Percentiles rank a stretch among this genome's conserved stretches.
Evolutionary conservation across 2,888 invertebrate genomes (phyloP).

Genomic region (Drosophila bunnanda): DNA sequence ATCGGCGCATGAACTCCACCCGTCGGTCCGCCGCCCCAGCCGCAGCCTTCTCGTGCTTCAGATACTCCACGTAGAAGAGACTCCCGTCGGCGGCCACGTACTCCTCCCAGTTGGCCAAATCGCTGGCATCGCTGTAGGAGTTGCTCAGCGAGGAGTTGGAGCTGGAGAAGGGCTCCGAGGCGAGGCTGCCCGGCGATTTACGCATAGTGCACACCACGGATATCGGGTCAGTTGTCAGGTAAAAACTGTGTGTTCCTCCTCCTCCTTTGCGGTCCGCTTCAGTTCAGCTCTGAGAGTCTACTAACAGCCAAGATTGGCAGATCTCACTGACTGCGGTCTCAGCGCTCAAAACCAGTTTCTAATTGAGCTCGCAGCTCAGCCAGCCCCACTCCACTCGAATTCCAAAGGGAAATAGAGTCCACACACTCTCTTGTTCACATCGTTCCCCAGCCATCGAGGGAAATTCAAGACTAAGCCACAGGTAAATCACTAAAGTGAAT

Average conservation of each 20-base stretch:
- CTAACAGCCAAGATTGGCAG: conserved; percentile 10
- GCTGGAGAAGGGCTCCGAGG: conserved; percentile 79
- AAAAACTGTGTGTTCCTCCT: neutral
- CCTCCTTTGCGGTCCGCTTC: conserved; percentile 4
- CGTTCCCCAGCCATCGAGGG: conserved; percentile 3
- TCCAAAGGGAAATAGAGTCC: conserved; percentile 21
- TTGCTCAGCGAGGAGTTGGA: conserved; percentile 79
- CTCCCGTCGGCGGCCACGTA: conserved; percentile 86
- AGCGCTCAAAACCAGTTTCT: conserved; percentile 47
- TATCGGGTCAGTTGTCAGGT: conserved; percentile 8
- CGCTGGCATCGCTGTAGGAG: conserved; percentile 79
- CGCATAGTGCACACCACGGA: conserved; percentile 50
- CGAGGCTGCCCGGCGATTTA: conserved; percentile 61
- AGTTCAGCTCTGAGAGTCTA: conserved; percentile 29
- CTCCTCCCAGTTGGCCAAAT: conserved; percentile 82
- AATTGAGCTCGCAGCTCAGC: conserved; percentile 25
- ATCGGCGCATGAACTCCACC: conserved; percentile 83
- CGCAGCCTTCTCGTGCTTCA: conserved; percentile 62
- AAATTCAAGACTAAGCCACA: conserved; percentile 20
- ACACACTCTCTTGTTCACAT: conserved; percentile 9
- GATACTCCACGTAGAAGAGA: conserved; percentile 88
- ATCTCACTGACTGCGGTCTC: conserved; percentile 13
- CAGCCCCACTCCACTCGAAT: conserved; percentile 19
- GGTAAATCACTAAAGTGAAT: conserved; percentile 10
- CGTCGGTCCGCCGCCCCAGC: conserved; percentile 72